Conservation (phyloP, 2,113 vertebrate species). For the Seriola rivoliana region DNA sequence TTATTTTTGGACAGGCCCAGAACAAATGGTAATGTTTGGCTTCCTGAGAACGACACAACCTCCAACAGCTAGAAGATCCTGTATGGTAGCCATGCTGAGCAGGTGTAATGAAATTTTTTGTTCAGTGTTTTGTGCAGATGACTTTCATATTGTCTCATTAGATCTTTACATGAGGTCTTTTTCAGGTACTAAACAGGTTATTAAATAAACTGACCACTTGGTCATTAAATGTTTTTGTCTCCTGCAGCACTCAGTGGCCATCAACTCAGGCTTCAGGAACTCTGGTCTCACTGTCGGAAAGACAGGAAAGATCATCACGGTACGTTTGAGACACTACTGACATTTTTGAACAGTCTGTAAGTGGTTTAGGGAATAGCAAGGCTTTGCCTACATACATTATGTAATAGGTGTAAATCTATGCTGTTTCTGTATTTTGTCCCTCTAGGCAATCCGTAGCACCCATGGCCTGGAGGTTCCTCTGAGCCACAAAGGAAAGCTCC, state of each 20-base stretch:
- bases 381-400: not conserved
- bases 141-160: too few species aligned
- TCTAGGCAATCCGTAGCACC: constrained; percentile 93
- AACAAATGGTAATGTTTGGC: not conserved
- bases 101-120: not conserved
- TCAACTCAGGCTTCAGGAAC: constrained; percentile 94
- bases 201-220: not conserved
- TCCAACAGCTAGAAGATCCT: constrained; percentile 1
- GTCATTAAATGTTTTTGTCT: not conserved
- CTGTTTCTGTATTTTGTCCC: not conserved
- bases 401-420: not conserved
- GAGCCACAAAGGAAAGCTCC: constrained; percentile 85
- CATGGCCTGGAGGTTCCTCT: constrained; percentile 95
- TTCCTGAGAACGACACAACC: not conserved
- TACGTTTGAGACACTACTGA: constrained; percentile 60
- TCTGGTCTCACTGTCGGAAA: constrained; percentile 93
- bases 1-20: not conserved
- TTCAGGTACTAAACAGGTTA: not conserved
- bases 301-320: constrained; percentile 92
- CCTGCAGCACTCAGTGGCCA: constrained; percentile 88
- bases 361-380: not conserved
- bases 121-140: too few species aligned
- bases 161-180: too few species aligned
- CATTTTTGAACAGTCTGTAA: too few species aligned
- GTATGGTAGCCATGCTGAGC: not conserved